Conservation (phyloP, 2,797 vertebrate genomes). For the Rhinichthys osculus region DNA sequence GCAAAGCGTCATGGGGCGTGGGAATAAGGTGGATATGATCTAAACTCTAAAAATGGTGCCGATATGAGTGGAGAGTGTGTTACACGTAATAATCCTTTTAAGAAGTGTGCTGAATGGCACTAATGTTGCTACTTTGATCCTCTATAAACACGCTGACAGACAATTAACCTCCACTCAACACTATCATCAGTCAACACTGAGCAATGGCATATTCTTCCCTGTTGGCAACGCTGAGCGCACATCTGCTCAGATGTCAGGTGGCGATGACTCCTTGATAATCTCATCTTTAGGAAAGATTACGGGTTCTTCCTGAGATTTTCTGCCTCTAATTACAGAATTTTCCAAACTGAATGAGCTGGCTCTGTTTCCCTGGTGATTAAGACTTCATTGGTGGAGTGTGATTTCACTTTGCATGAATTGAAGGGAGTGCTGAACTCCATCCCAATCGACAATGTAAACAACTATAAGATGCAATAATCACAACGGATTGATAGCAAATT, state of each 20-base stretch:
- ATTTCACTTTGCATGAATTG: not conserved
- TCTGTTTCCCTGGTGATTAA: constrained; percentile 44
- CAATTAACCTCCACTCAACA: constrained; percentile 44
- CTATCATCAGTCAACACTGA: constrained; percentile 31
- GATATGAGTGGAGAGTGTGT: not conserved
- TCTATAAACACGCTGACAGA: constrained; percentile 34
- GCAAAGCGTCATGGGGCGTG: too few relatives aligned
- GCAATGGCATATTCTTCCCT: constrained; percentile 44
- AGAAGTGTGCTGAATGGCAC: constrained; percentile 23
- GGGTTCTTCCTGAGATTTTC: constrained; percentile 40
- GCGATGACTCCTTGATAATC: constrained; percentile 46
- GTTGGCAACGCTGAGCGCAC: constrained; percentile 30
- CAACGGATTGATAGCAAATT: constrained; percentile 12
- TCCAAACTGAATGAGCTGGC: constrained; percentile 37
- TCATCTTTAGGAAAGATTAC: constrained; percentile 48
- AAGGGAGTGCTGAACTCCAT: constrained; percentile 9
- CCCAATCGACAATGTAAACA: constrained; percentile 13
- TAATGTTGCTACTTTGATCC: constrained; percentile 42
- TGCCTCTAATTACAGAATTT: constrained; percentile 37
- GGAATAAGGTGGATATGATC: not conserved
- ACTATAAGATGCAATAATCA: constrained; percentile 14
- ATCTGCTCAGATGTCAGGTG: constrained; percentile 51
- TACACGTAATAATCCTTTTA: not conserved
- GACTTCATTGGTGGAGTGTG: constrained; percentile 19
- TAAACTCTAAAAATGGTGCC: not conserved